Evolutionary conservation across 2,888 invertebrate species (phyloP), one percentile per base, ranked within the genome.

Genomic region (Eremobia ochroleuca): DNA sequence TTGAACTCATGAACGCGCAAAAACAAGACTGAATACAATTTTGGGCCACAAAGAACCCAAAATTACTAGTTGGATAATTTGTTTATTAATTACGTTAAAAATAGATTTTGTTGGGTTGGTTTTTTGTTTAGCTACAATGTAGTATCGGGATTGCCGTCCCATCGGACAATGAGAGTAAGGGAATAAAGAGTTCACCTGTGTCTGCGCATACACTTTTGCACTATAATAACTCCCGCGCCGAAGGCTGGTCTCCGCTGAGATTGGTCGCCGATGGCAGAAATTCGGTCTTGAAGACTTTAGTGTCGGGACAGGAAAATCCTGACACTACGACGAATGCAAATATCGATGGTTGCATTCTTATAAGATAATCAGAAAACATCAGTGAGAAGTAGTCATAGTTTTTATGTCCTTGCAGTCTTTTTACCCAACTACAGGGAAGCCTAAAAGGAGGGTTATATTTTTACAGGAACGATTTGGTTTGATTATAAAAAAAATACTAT

Each of bases 1-100:
- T 72, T 34, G 34, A 75, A 46, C 4, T 66, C 46, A 43, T 6
- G 37, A 58, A 15, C 2, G 40, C 46, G 61, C 64, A 73, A 75
- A 74, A 87, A 62, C 9, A 15, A 37, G n/a, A 40, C 21, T 9
- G 21, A 21, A 81, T 66, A n/a, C 5, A 2, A 58, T 28, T 68
- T 65, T 40, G 11, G n/a, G 21, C 3, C 28, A 31, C 4, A 64
- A 77, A 28, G 28, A 67, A 40, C 4, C 2, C 25, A n/a, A 31
- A 46, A 67, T 25, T 25, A 25, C 31, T 49, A 25, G 66, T 31
- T 13, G 6, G 21, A 4, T 66, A 55, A 4, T 58, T 40, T 21
- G 13, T 68, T 46, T 67, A 25, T 25, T 31, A 8, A 31, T 49
- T 9, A 37, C 15, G 31, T 25, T 25, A 49, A 4, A 49, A 28